Conservation (phyloP, 2,888 invertebrate species). For the Diaprepes abbreviatus region DNA sequence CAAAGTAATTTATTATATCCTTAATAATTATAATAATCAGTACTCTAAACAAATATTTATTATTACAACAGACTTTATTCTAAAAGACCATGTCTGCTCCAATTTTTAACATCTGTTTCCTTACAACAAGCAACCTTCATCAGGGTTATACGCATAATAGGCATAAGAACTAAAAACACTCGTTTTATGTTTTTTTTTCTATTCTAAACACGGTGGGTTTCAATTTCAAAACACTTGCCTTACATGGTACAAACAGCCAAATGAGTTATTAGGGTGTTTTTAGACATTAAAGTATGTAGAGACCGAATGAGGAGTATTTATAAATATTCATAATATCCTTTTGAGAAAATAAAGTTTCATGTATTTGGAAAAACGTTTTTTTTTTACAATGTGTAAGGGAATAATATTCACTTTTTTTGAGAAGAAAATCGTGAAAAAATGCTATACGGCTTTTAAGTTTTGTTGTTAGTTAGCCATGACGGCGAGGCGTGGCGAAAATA, state of each 20-base stretch:
- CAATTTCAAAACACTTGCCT: slow-evolving; percentile 13
- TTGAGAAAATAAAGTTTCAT: too few species aligned
- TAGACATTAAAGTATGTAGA: not conserved
- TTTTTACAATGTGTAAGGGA: too few species aligned
- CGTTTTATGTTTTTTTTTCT: slow-evolving; percentile 8
- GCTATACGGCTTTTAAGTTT: too few species aligned
- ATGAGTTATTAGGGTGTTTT: not conserved
- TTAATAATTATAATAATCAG: too few species aligned
- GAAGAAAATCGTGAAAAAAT: too few species aligned
- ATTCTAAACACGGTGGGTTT: slow-evolving; percentile 4
- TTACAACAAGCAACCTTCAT: slow-evolving; percentile 10
- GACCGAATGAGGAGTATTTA: too few species aligned
- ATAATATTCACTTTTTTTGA: too few species aligned
- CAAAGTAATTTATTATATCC: too few species aligned
- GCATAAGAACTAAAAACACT: slow-evolving; percentile 18
- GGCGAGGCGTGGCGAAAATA: too few species aligned
- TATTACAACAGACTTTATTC: not conserved
- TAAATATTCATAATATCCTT: not conserved
- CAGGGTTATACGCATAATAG: slow-evolving; percentile 1
- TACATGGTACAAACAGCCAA: not conserved
- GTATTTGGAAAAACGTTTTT: too few species aligned
- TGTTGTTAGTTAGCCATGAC: too few species aligned
- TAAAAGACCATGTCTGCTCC: slow-evolving; percentile 7
- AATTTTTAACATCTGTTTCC: slow-evolving; percentile 9
- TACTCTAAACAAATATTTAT: not conserved